phyloP scores from a whole-genome alignment of 2,113 vertebrate genomes.

The Zosterops pallidus region DNA sequence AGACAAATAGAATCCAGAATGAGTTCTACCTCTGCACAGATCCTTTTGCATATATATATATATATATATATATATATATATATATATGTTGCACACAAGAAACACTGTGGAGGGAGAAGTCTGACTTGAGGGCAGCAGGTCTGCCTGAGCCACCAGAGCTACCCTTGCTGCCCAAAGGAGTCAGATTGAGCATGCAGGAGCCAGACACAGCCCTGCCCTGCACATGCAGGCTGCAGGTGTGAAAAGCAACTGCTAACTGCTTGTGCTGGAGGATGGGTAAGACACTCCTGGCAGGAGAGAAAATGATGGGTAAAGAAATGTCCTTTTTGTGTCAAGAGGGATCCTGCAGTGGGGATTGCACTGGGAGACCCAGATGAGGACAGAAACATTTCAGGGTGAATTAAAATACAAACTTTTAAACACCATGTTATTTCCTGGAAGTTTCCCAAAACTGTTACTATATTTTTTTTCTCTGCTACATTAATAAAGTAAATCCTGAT shows the following conservation, averaged over 20 bases:
- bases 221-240: background rate
- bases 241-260: background rate
- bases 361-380: background rate
- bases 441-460: background rate
- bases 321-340: background rate
- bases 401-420: background rate
- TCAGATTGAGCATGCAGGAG: rapidly evolving
- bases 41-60: background rate
- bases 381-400: rapidly evolving
- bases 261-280: background rate
- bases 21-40: background rate
- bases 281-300: background rate
- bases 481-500: background rate
- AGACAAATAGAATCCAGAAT: background rate
- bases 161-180: background rate
- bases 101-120: background rate
- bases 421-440: background rate
- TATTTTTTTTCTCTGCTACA: background rate
- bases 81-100: background rate
- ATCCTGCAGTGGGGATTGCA: background rate
- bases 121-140: background rate
- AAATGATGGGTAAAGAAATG: background rate
- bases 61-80: too few species aligned
- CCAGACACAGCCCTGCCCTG: rapidly evolving
- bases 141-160: background rate